Evolutionary conservation across 2,797 vertebrate species (phyloP), one percentile per base, ranked within the genome.

Genomic region (Danionella dracula): DNA sequence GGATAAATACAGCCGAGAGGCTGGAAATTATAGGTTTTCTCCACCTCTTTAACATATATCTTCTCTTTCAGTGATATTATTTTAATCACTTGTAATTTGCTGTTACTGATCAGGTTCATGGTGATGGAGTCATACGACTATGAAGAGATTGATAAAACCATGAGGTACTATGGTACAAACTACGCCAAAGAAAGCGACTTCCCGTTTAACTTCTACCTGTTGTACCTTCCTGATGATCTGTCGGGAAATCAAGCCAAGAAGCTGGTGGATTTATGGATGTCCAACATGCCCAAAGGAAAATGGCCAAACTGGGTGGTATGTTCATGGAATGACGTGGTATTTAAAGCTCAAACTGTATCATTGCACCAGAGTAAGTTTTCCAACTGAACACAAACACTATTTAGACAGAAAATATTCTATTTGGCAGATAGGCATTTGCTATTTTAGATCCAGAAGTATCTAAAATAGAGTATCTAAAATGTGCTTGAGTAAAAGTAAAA

Each of bases 221-320:
- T 93, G 71, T 86, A 90, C 56, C 76, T 98, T 19, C 81, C 87
- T 21, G 78, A 81, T 7, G 78, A 78, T 35, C 69, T 88, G 62
- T 93, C 92, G 0, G 94, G 93, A 60, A 72, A 68, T 27, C 83
- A 79, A 73, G 69, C 86, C 66, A 85, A 86, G 78, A 75, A 90
- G 55, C 84, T 88, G 15, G 90, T 99, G 17, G 27, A 87, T 40
- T 81, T 84, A 8, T 99, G 97, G 97, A 95, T 99, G 94, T 74
- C 79, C 56, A 93, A 92, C 68, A 97, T 99, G 93, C 96, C 96
- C 3, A 27, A 66, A 48, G 95, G 93, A 68, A 89, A 88, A 46
- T 99, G 97, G 97, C 88, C 96, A 57, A 98, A 98, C 78, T 99
- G 96, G 96, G 90, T 86, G 92, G 97, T 99, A 83, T 89, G 92